These are phyloP conservation scores for Egretta garzetta DNA, from an alignment of 2,113 vertebrate species.

Conservation along the genomic window DNA sequence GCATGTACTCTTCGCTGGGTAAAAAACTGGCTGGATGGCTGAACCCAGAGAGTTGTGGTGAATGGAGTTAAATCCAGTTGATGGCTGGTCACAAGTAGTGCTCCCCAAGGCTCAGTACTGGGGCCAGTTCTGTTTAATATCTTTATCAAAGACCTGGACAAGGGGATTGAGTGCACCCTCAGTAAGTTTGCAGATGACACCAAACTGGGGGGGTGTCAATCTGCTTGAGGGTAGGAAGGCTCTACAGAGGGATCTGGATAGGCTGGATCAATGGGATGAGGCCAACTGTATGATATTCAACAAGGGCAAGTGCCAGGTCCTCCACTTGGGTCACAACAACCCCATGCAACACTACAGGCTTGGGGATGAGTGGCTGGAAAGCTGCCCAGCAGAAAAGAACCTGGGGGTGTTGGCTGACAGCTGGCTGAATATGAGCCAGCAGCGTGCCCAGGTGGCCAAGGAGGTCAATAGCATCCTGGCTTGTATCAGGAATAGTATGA, in stretches of 20 bases:
- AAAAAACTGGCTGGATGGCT: background rate
- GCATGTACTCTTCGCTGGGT: fast-evolving
- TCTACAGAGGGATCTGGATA: background rate
- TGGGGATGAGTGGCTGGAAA: background rate
- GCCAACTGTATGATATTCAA: background rate
- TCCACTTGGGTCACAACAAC: background rate
- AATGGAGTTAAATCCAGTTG: background rate
- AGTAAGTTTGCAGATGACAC: background rate
- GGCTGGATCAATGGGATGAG: background rate
- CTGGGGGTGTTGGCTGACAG: too few species aligned
- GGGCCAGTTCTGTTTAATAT: background rate
- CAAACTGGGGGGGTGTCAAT: background rate
- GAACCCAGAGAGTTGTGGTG: background rate
- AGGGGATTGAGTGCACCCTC: background rate
- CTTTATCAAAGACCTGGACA: too few species aligned
- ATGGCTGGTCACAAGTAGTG: fast-evolving
- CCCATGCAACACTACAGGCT: too few species aligned
- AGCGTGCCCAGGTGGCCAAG: background rate
- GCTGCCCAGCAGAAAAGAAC: background rate
- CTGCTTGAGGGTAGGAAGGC: background rate
- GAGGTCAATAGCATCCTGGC: background rate
- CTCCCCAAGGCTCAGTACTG: background rate
- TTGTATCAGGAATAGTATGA: background rate
- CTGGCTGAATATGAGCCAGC: background rate
- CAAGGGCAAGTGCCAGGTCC: fast-evolving